These are phyloP conservation scores for Cyrtodaria siliqua DNA, from an alignment of 2,888 invertebrate genomes.

Conservation along the genomic window DNA sequence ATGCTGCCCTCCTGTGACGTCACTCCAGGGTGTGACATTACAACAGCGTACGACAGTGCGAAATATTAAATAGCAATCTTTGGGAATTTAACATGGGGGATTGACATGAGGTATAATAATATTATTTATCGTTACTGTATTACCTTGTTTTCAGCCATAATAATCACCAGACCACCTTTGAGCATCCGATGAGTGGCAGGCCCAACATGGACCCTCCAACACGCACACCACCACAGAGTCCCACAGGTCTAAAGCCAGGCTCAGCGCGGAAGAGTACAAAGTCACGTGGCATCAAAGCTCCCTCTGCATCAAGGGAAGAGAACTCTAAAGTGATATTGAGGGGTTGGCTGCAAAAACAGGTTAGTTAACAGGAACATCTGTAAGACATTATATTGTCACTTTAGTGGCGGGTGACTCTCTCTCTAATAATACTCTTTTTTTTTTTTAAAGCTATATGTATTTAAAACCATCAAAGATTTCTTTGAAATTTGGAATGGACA, in stretches of 20 bases:
- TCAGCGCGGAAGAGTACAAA: constrained; percentile 47
- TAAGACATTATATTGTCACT: background rate
- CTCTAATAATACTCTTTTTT: background rate
- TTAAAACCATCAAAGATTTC: too few relatives aligned
- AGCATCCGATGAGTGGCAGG: constrained; percentile 79
- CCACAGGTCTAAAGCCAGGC: constrained; percentile 8
- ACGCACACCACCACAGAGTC: constrained; percentile 43
- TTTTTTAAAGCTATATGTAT: too few relatives aligned
- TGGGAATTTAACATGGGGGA: too few relatives aligned
- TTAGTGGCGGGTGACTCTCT: background rate
- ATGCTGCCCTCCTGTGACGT: too few relatives aligned
- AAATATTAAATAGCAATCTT: too few relatives aligned
- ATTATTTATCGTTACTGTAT: too few relatives aligned
- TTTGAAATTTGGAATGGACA: too few relatives aligned
- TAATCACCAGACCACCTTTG: constrained; percentile 78
- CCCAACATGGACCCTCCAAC: constrained; percentile 41
- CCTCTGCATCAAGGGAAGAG: constrained; percentile 93
- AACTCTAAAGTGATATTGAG: constrained; percentile 94
- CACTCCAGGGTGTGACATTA: too few relatives aligned
- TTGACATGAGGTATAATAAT: too few relatives aligned
- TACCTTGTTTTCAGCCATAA: constrained; percentile 83
- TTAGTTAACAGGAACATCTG: constrained; percentile 53
- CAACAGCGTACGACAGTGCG: too few relatives aligned
- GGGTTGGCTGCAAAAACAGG: constrained; percentile 95
- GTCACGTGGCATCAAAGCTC: constrained; percentile 86